Conservation (phyloP, 2,797 vertebrate genomes). For the Neosilurus mollespiculum region DNA sequence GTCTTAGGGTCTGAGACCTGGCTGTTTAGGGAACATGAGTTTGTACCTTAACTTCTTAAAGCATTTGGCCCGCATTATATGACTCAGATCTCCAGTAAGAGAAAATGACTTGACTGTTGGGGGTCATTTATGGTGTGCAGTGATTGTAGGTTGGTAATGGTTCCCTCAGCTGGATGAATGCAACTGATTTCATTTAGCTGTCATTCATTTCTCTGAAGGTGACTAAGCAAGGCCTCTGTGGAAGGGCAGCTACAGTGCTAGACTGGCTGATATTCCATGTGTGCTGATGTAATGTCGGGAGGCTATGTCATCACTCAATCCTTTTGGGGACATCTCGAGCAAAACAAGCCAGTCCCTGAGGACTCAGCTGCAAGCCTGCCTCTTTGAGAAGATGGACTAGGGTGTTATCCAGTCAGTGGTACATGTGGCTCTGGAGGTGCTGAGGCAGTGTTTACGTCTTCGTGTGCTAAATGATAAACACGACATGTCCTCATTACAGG, state of each 20-base stretch:
- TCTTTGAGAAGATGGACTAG: constrained; percentile 26
- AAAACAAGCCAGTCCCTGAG: constrained; percentile 46
- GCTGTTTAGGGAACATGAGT: not conserved
- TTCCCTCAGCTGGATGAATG: constrained; percentile 30
- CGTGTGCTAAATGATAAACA: constrained; percentile 34
- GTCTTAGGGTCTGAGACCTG: not conserved
- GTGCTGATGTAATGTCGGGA: constrained; percentile 33
- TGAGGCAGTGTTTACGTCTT: constrained; percentile 47
- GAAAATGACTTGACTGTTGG: not conserved
- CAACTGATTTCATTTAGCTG: constrained; percentile 24
- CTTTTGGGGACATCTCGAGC: constrained; percentile 36
- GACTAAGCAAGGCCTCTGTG: not conserved
- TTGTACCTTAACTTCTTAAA: not conserved
- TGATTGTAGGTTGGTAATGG: constrained; percentile 36
- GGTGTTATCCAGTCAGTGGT: constrained; percentile 32
- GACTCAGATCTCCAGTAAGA: constrained; percentile 15
- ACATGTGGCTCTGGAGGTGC: constrained; percentile 12
- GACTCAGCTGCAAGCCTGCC: constrained; percentile 14
- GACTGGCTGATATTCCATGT: constrained; percentile 24
- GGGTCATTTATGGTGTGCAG: constrained; percentile 23
- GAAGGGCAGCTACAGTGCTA: not conserved
- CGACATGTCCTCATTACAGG: constrained; percentile 30
- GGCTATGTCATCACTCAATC: constrained; percentile 49
- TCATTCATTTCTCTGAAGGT: not conserved
- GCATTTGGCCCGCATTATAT: not conserved